Evolutionary conservation across 1,140 invertebrate species (phyloP), one percentile per base, ranked within the genome.

Genomic region (Pseudomyrmex dendroicus): DNA sequence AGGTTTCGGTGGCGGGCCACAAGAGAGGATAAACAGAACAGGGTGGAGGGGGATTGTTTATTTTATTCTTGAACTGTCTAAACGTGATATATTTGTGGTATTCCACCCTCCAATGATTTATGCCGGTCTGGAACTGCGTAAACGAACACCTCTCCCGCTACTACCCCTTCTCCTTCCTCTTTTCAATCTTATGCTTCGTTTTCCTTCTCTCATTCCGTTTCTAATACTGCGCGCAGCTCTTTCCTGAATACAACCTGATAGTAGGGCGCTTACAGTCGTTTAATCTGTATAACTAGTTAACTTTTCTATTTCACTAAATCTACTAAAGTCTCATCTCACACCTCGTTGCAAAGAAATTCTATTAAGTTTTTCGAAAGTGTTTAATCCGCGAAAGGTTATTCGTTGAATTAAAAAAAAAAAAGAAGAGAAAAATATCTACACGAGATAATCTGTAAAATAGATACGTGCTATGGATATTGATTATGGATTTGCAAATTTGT

Each of bases 11-110:
- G 84, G 82, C n/a, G 56, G 54, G 84, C 64, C 68, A 25, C 68
- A 68, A 61, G 61, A 62, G 70, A 83, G 61, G 70, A 63, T 73
- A 63, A 57, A 61, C 68, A 25, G 48, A 54, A 59, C 61, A 35
- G 35, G 35, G 35, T 35, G 63, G 25, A 61, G 20, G 56, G 56
- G 67, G 63, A 20, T 84, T 87, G 84, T 88, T 88, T 86, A 82
- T 83, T 86, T 88, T 88, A 88, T 86, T 88, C 85, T 84, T 86
- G 82, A 88, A 70, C 83, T 84, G 86, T 84, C 85, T 82, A 67
- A 84, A 86, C 46, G 62, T 86, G 86, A 88, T 88, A 86, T 84
- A 88, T 88, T 86, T 86, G 82, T 80, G 73, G 66, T 86, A 73
- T 74, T 85, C 84, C 82, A 84, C 72, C 68, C 82, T 82, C 64